Conservation (phyloP, 2,888 invertebrate species). For the Andrena chrysosceles region DNA sequence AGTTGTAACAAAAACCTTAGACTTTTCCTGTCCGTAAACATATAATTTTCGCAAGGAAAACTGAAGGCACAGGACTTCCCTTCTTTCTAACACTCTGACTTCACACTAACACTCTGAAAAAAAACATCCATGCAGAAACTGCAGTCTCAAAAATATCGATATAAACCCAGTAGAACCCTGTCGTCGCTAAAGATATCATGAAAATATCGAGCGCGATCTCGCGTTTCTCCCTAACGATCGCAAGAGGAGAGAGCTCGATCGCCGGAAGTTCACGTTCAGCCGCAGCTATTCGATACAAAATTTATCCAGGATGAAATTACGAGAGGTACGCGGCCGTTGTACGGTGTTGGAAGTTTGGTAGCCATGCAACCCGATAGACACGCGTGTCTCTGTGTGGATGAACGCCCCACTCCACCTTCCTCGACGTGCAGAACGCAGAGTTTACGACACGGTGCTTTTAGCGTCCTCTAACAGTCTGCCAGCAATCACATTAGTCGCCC, state of each 20-base stretch:
- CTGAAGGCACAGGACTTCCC: too few relatives aligned
- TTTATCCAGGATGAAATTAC: constrained; percentile 51
- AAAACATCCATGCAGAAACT: too few relatives aligned
- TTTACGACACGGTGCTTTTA: constrained; percentile 78
- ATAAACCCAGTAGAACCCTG: too few relatives aligned
- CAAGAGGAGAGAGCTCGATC: neutral
- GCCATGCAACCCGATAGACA: constrained; percentile 60
- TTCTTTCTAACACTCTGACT: too few relatives aligned
- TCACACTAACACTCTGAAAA: too few relatives aligned
- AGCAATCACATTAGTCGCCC: constrained; percentile 79
- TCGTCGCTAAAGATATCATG: too few relatives aligned
- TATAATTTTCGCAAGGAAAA: too few relatives aligned
- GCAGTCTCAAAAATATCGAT: too few relatives aligned
- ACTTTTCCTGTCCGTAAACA: too few relatives aligned
- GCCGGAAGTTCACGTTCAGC: neutral
- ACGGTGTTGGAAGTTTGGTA: constrained; percentile 62
- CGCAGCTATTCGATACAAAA: constrained; percentile 24
- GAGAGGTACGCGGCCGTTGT: constrained; percentile 26
- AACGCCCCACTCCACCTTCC: constrained; percentile 25
- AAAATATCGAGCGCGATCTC: too few relatives aligned
- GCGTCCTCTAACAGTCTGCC: constrained; percentile 75
- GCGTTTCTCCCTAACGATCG: too few relatives aligned
- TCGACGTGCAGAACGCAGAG: constrained; percentile 64
- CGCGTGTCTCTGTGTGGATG: constrained; percentile 39
- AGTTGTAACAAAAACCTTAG: too few relatives aligned